phyloP scores from a whole-genome alignment of 1,140 invertebrate species.

The Cotesia chilonis region DNA sequence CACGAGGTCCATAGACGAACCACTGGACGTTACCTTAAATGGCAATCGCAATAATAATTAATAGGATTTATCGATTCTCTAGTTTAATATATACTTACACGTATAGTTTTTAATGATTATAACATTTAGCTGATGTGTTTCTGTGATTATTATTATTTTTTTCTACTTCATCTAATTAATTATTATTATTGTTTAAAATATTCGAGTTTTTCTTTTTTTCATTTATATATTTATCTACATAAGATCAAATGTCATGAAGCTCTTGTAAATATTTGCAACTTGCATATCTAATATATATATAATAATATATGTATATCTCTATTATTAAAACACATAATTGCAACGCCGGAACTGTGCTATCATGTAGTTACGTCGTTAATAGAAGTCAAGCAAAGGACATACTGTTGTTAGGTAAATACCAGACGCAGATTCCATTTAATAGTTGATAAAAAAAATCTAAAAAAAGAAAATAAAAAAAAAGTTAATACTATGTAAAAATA shows the following conservation, averaged over 20 bases:
- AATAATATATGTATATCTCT: background rate
- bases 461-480: too few species aligned
- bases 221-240: background rate
- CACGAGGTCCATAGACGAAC: slow-evolving; percentile 55
- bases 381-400: background rate
- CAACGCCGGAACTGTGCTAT: slow-evolving; percentile 10
- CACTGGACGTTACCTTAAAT: slow-evolving; percentile 61
- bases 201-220: background rate
- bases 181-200: background rate
- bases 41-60: slow-evolving; percentile 52
- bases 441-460: background rate
- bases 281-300: slow-evolving; percentile 2
- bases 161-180: slow-evolving; percentile 1
- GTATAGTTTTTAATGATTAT: background rate
- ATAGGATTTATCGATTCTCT: slow-evolving; percentile 2
- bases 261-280: slow-evolving; percentile 20
- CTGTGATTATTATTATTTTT: slow-evolving; percentile 8
- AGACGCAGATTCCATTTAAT: background rate
- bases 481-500: too few species aligned
- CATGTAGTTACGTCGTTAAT: slow-evolving; percentile 13
- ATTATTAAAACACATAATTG: background rate
- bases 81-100: background rate
- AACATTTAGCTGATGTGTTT: slow-evolving; percentile 7
- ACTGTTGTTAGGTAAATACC: background rate
- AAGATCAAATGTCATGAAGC: background rate